Conservation (phyloP, 2,888 invertebrate genomes). For the Eretmocerus hayati region DNA sequence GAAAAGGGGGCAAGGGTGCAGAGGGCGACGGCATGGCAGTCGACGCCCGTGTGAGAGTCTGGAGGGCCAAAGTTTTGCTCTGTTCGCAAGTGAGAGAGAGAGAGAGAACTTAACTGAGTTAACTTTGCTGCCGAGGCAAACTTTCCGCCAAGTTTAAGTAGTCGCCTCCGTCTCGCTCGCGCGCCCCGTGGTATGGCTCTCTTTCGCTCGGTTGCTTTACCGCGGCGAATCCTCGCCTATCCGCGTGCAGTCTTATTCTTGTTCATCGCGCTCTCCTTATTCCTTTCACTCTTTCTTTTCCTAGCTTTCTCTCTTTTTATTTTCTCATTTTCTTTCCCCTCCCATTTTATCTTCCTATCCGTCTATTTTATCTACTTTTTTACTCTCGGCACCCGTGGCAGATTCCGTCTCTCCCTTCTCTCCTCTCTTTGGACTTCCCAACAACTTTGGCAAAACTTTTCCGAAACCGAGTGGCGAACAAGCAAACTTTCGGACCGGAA, state of each 20-base stretch:
- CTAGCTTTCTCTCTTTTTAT: slow-evolving; percentile 4
- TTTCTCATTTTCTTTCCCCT: slow-evolving; percentile 5
- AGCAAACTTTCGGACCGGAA: slow-evolving; percentile 7
- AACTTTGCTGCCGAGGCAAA: slow-evolving; percentile 46
- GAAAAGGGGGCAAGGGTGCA: slow-evolving; percentile 3
- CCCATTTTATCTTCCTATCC: slow-evolving; percentile 11
- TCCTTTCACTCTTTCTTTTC: neutral
- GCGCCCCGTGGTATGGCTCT: too few species aligned
- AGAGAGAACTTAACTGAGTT: slow-evolving; percentile 45
- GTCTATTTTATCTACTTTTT: slow-evolving; percentile 18
- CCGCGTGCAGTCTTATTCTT: slow-evolving; percentile 9
- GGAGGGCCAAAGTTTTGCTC: too few species aligned
- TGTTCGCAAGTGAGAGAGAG: slow-evolving; percentile 31
- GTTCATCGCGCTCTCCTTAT: too few species aligned
- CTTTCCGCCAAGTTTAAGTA: slow-evolving; percentile 47
- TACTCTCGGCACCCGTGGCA: slow-evolving; percentile 3
- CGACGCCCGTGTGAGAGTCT: too few species aligned
- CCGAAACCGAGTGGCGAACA: slow-evolving; percentile 2
- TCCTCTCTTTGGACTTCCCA: neutral
- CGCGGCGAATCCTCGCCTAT: neutral
- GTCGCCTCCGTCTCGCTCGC: slow-evolving; percentile 29
- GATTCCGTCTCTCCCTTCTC: slow-evolving; percentile 14
- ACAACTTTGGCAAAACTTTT: neutral
- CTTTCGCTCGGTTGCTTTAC: neutral
- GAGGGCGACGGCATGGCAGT: slow-evolving; percentile 10